These are phyloP conservation scores for Latrodectus geometricus DNA, from an alignment of 1,140 invertebrate genomes.

Conservation along the genomic window DNA sequence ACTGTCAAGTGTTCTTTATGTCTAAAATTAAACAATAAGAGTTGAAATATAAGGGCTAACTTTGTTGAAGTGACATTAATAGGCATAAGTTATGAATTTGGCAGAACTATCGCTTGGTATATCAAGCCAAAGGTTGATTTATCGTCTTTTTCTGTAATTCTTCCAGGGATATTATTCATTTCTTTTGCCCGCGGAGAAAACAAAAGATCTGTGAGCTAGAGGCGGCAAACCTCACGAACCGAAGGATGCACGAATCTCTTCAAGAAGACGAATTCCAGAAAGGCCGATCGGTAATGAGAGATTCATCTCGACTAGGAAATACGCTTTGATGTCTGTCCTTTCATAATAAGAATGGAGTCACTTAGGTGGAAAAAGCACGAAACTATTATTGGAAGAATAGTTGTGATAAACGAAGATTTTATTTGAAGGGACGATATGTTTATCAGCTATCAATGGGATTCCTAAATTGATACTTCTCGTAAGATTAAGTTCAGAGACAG, in stretches of 20 bases:
- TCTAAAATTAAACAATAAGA: too few relatives aligned
- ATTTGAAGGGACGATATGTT: slow-evolving; percentile 26
- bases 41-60: too few relatives aligned
- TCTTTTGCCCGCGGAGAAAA: background rate
- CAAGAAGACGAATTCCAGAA: background rate
- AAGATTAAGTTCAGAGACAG: too few relatives aligned
- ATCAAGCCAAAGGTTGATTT: slow-evolving; percentile 14
- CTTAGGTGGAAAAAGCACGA: slow-evolving; percentile 20
- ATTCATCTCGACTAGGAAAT: background rate
- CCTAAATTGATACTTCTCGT: too few relatives aligned
- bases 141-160: background rate
- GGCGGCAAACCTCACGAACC: slow-evolving; percentile 37
- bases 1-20: too few relatives aligned
- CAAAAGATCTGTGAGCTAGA: background rate
- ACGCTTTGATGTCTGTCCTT: slow-evolving; percentile 3
- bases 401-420: slow-evolving; percentile 15
- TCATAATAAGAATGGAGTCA: slow-evolving; percentile 11
- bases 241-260: background rate
- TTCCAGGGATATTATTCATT: background rate
- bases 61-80: too few relatives aligned
- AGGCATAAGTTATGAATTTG: slow-evolving; percentile 9
- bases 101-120: background rate
- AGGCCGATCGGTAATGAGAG: background rate
- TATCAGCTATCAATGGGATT: background rate
- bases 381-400: slow-evolving; percentile 14